A percentile compares a stretch with the other conserved stretches of the same genome.
phyloP scores from a whole-genome alignment of 2,113 vertebrate genomes.

The Caracal caracal region DNA sequence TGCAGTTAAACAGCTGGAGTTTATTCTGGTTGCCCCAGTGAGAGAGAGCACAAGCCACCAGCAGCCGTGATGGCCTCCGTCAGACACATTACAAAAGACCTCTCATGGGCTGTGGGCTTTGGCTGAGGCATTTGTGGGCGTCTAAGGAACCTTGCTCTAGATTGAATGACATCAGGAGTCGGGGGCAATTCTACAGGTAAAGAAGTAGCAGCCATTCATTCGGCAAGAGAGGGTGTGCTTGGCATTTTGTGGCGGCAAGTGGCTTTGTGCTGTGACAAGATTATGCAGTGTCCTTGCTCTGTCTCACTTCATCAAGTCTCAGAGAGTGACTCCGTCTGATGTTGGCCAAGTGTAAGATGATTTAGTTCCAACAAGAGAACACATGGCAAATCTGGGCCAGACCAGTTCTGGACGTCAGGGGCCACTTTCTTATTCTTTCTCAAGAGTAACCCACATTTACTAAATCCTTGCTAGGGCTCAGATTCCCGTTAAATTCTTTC shows the following conservation, averaged over 20 bases:
- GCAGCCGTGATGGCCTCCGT: fast-evolving
- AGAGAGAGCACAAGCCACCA: fast-evolving
- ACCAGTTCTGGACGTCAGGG: neutral
- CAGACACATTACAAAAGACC: neutral
- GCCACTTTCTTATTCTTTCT: neutral
- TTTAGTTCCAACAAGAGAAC: neutral
- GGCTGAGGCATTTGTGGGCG: neutral
- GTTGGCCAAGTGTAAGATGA: neutral
- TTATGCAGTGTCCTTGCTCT: too few species aligned
- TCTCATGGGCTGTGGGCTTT: neutral
- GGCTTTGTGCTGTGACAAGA: neutral
- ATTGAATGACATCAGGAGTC: neutral
- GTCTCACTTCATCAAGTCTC: neutral
- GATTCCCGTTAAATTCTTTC: neutral
- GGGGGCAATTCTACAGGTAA: neutral
- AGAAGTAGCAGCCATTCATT: neutral
- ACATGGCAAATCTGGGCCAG: neutral
- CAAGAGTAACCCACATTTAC: neutral
- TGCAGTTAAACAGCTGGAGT: neutral
- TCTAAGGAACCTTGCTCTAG: neutral
- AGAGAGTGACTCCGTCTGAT: neutral
- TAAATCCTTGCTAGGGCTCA: neutral
- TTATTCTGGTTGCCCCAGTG: neutral
- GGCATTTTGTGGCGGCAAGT: neutral
- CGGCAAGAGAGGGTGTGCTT: neutral